Percentiles rank a stretch among this genome's conserved stretches.
These are phyloP conservation scores for Gavialis gangeticus DNA, from an alignment of 2,113 vertebrate genomes.

Conservation along the genomic window DNA sequence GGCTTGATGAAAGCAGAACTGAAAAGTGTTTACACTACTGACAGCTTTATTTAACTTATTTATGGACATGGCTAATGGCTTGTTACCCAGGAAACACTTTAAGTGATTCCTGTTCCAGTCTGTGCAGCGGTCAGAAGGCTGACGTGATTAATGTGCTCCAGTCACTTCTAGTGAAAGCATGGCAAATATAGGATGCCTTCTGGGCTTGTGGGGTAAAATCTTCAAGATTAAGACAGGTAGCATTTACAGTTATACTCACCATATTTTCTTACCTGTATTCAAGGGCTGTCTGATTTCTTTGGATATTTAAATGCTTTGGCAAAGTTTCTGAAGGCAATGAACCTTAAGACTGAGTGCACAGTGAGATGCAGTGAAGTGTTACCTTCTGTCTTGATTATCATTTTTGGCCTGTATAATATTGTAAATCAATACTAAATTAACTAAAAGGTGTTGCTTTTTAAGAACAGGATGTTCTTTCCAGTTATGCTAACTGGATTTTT, in stretches of 20 bases:
- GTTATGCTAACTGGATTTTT: background rate
- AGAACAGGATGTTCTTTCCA: background rate
- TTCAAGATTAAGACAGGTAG: too few relatives aligned
- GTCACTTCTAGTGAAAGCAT: background rate
- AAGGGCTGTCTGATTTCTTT: too few relatives aligned
- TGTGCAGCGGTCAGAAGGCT: background rate
- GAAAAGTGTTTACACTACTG: background rate
- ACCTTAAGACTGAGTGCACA: too few relatives aligned
- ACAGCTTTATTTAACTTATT: background rate
- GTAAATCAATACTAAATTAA: slow-evolving; percentile 1
- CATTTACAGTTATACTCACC: too few relatives aligned
- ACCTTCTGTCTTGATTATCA: too few relatives aligned
- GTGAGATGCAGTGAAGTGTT: too few relatives aligned
- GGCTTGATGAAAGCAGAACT: slow-evolving; percentile 17
- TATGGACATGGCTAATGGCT: slow-evolving; percentile 5
- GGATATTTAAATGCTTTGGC: too few relatives aligned
- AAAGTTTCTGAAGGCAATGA: too few relatives aligned
- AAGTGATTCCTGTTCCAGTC: background rate
- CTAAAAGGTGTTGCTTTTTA: background rate
- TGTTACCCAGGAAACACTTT: slow-evolving; percentile 11
- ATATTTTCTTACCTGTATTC: too few relatives aligned
- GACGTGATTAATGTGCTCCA: background rate
- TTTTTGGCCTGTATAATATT: background rate
- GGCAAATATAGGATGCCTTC: background rate
- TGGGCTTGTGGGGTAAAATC: background rate